Percentiles rank a stretch among this genome's conserved stretches.
Evolutionary conservation across 2,113 vertebrate species (phyloP).

Genomic region (Cercopithecus mona): DNA sequence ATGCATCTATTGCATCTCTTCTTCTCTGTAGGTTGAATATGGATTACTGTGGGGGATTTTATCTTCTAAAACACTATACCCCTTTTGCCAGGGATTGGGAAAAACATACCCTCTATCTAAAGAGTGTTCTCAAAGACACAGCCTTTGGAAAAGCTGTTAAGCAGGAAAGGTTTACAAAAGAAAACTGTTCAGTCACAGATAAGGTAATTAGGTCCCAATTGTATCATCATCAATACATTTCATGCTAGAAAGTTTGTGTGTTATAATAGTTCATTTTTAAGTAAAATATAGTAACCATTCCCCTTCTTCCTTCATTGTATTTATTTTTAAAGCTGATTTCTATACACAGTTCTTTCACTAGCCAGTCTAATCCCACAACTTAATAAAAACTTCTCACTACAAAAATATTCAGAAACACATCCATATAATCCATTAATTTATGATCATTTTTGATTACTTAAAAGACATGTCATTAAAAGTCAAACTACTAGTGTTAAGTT

Average conservation of each 20-base stretch:
- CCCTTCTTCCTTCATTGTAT: not conserved
- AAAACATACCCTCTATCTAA: not conserved
- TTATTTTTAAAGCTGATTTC: not conserved
- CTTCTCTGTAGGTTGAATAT: not conserved
- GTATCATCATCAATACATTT: not conserved
- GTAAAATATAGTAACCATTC: not conserved
- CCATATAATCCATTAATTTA: not conserved
- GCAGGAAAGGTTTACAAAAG: not conserved
- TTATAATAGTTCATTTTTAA: not conserved
- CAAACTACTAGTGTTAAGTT: not conserved
- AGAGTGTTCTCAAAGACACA: not conserved
- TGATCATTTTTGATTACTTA: not conserved
- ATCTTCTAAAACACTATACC: not conserved
- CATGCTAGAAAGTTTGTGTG: not conserved
- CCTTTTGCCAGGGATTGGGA: not conserved
- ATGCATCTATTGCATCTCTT: not conserved
- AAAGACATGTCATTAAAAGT: not conserved
- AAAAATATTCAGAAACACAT: not conserved
- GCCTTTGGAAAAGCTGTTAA: too few relatives aligned
- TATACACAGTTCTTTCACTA: not conserved
- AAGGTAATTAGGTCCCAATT: not conserved
- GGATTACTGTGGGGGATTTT: too few relatives aligned
- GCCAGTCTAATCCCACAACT: not conserved
- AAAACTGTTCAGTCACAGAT: too few relatives aligned
- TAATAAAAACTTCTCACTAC: not conserved